Base-by-base conservation (phyloP, 2,888 invertebrate genomes). In the Perithous albicinctus region DNA sequence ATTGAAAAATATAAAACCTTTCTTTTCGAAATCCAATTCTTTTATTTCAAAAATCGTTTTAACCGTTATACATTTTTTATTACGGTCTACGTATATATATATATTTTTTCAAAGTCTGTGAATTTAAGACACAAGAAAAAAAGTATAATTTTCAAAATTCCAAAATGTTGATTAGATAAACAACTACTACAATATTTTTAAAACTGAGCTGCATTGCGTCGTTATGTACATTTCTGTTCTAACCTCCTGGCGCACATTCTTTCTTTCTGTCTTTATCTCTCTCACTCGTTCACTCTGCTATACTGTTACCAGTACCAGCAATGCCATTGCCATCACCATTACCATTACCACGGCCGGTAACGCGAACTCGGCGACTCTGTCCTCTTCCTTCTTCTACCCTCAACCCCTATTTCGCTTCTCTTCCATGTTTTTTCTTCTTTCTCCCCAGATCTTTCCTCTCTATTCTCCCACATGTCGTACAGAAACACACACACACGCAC, bases 341-440 rank as follows among this genome's bases (percentile, higher is more conserved):
- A 88, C 90, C 90, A 90, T 90, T 89, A 90, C 90, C 89, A 90
- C 88, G 87, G 88, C 86, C 86, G 83, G 83, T 86, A 84, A 76
- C 12, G 20, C 83, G 83, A 85, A 84, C 85, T 85, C 86, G 43
- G 67, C 67, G 54, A 20, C 72, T 72, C 59, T 69, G 63, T n/a
- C 77, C 46, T 64, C 72, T 29, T 54, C 80, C 69, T 81, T 64
- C 67, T 23, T 61, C 48, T 48, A 38, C 61, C 59, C 80, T 70
- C 64, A 69, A 59, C 74, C 61, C 78, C 29, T 74, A 67, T 82
- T 54, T 76, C 74, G 82, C 76, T 66, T 66, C 75, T 69, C 48
- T 63, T 66, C 48, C 80, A 54, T 59, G 18, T 78, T 64, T 56
- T 29, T 54, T 66, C 38, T 75, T 76, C 38, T n/a, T 32, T 38